Evolutionary conservation across 2,113 vertebrate species (phyloP).

Genomic region (Eretmochelys imbricata): DNA sequence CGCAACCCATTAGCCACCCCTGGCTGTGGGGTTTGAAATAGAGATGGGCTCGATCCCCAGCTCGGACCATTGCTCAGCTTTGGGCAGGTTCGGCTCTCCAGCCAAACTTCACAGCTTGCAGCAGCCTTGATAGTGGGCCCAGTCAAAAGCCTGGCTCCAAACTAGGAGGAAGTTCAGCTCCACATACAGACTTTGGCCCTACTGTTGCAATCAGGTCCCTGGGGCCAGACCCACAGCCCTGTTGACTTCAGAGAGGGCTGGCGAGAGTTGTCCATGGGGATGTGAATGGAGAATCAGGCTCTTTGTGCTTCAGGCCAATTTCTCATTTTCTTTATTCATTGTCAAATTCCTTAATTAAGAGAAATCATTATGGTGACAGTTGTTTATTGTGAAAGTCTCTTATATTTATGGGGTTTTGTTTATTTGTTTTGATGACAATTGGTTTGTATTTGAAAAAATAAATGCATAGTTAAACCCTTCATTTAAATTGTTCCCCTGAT

Average conservation of each 20-base stretch:
- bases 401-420: neutral
- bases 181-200: neutral
- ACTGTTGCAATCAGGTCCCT: neutral
- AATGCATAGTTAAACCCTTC: neutral
- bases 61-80: neutral
- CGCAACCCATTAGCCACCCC: neutral
- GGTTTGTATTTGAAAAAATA: neutral
- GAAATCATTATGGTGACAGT: neutral
- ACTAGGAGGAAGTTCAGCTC: neutral
- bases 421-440: too few species aligned
- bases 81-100: neutral
- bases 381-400: neutral
- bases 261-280: neutral
- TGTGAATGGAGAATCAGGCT: neutral
- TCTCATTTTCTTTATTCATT: neutral
- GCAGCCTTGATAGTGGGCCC: neutral
- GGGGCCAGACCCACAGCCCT: neutral
- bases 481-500: neutral
- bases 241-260: neutral
- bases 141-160: neutral
- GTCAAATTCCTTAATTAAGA: neutral
- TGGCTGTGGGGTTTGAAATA: too few species aligned
- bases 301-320: fast-evolving
- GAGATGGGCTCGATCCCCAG: neutral
- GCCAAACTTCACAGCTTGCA: neutral